phyloP scores from a whole-genome alignment of 2,888 invertebrate genomes.

The Chrysotoxum bicinctum region DNA sequence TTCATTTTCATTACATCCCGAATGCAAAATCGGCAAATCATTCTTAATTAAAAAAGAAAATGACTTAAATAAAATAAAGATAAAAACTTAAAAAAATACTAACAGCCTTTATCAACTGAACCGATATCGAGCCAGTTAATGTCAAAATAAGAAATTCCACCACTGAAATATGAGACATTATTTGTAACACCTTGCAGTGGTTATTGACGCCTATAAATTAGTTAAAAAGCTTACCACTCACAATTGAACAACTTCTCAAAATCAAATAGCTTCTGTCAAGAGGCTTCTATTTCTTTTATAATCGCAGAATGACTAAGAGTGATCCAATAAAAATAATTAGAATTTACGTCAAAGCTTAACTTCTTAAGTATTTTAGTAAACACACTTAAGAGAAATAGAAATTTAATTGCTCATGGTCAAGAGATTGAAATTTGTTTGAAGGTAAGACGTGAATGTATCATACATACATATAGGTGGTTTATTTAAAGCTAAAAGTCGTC shows the following conservation, averaged over 20 bases:
- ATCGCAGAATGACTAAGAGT: neutral
- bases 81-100: neutral
- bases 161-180: slow-evolving; percentile 7
- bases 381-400: neutral
- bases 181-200: neutral
- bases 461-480: no score
- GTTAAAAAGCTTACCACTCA: slow-evolving; percentile 35
- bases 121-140: neutral
- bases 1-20: slow-evolving; percentile 67
- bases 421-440: no score
- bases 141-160: neutral
- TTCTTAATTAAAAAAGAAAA: neutral
- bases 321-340: neutral
- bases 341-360: neutral
- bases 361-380: slow-evolving; percentile 7
- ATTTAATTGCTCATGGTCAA: slow-evolving; percentile 10
- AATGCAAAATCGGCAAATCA: slow-evolving; percentile 30
- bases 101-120: slow-evolving; percentile 16
- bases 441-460: no score
- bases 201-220: neutral
- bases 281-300: slow-evolving; percentile 8
- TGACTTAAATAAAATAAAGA: neutral
- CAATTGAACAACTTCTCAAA: neutral
- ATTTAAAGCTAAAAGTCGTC: no score
- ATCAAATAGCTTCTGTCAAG: neutral